These are phyloP conservation scores for Junonia oenone DNA, from an alignment of 2,888 invertebrate genomes.

Conservation along the genomic window DNA sequence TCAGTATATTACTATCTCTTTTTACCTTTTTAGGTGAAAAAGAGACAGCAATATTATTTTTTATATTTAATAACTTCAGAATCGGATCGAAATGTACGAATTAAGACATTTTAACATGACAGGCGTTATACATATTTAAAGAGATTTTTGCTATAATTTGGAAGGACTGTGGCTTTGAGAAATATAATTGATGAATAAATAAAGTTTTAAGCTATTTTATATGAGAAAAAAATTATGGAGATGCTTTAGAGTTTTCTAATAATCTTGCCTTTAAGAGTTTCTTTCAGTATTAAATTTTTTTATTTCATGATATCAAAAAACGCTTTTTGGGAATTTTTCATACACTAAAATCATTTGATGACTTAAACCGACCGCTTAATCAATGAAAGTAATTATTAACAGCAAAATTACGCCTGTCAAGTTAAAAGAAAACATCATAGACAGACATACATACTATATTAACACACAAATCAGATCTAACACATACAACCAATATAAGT, in stretches of 20 bases:
- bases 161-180: too few species aligned
- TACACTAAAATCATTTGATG: too few species aligned
- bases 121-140: neutral
- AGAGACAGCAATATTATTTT: neutral
- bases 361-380: too few species aligned
- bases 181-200: too few species aligned
- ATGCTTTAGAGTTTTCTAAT: too few species aligned
- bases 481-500: slow-evolving; percentile 4
- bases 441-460: slow-evolving; percentile 5
- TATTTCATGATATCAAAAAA: too few species aligned
- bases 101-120: slow-evolving; percentile 11
- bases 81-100: slow-evolving; percentile 4
- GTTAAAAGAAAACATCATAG: slow-evolving; percentile 16
- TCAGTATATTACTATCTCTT: neutral
- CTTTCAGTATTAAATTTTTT: too few species aligned
- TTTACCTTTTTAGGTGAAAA: neutral
- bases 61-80: neutral
- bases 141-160: neutral
- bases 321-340: too few species aligned
- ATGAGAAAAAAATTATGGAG: too few species aligned
- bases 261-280: too few species aligned
- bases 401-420: slow-evolving; percentile 4
- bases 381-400: too few species aligned
- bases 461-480: slow-evolving; percentile 16
- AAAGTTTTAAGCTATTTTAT: too few species aligned